Conservation (phyloP, 2,888 invertebrate genomes). For the Cheilosia urbana region DNA sequence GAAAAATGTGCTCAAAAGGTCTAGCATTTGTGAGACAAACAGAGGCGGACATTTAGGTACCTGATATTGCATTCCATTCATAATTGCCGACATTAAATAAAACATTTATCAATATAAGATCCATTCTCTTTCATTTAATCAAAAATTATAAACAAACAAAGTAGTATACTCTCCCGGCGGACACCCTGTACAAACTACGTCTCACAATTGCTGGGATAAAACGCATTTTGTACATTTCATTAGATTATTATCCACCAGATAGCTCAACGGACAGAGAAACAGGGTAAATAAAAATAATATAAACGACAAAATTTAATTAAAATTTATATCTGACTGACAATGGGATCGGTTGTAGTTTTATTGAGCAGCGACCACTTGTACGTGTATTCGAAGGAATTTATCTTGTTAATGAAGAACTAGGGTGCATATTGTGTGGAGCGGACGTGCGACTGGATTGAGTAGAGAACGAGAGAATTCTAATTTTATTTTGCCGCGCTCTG, state of each 20-base stretch:
- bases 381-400: constrained; percentile 70
- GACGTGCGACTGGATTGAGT: constrained; percentile 21
- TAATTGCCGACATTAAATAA: too few species aligned
- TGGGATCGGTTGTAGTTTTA: constrained; percentile 61
- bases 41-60: too few species aligned
- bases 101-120: too few species aligned
- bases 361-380: constrained; percentile 57
- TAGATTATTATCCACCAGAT: constrained; percentile 30
- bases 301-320: constrained; percentile 70
- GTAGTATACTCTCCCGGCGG: too few species aligned
- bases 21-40: too few species aligned
- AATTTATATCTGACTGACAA: constrained; percentile 69
- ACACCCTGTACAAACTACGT: constrained; percentile 34
- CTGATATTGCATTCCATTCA: too few species aligned
- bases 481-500: constrained; percentile 36
- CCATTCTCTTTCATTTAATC: too few species aligned
- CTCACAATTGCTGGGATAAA: constrained; percentile 28
- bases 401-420: constrained; percentile 70
- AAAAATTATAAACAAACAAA: too few species aligned
- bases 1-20: too few species aligned
- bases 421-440: constrained; percentile 60
- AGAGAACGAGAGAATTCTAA: constrained; percentile 53
- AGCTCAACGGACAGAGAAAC: not conserved
- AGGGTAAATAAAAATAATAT: constrained; percentile 8
- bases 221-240: constrained; percentile 59